A percentile compares a stretch with the other conserved stretches of the same genome.
These are phyloP conservation scores for Gyps fulvus DNA, from an alignment of 2,113 vertebrate species.

Conservation along the genomic window DNA sequence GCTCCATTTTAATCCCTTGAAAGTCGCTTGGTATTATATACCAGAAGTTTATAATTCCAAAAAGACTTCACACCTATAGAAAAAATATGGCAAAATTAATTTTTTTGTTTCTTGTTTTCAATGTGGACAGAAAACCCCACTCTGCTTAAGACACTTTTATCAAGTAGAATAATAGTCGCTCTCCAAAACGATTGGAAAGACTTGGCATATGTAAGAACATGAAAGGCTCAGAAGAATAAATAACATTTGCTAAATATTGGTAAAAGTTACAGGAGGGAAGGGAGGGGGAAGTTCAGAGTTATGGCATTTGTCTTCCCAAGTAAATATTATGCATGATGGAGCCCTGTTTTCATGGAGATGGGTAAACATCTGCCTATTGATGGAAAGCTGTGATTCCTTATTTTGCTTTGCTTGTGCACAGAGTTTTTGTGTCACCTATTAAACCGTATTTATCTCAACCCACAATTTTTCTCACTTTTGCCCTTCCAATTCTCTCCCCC, in stretches of 20 bases:
- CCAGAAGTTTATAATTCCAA: background rate
- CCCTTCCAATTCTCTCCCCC: background rate
- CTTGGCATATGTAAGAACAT: background rate
- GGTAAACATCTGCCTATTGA: background rate
- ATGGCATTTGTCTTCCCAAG: background rate
- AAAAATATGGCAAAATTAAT: background rate
- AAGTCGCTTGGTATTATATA: background rate
- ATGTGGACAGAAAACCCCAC: background rate
- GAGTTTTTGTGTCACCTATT: background rate
- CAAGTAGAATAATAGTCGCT: background rate
- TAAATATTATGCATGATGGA: background rate
- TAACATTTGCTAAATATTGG: background rate
- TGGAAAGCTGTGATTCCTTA: background rate
- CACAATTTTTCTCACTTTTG: background rate
- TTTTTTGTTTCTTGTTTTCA: background rate
- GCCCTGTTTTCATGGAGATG: background rate
- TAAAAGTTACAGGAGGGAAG: background rate
- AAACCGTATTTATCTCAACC: background rate
- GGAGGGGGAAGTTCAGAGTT: background rate
- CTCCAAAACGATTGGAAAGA: background rate
- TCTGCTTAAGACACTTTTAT: background rate
- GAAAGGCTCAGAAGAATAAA: background rate
- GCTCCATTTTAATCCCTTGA: background rate
- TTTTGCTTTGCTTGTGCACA: background rate
- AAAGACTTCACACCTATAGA: background rate